Conservation (phyloP, 2,888 invertebrate species). For the Hoplodrina ambigua region DNA sequence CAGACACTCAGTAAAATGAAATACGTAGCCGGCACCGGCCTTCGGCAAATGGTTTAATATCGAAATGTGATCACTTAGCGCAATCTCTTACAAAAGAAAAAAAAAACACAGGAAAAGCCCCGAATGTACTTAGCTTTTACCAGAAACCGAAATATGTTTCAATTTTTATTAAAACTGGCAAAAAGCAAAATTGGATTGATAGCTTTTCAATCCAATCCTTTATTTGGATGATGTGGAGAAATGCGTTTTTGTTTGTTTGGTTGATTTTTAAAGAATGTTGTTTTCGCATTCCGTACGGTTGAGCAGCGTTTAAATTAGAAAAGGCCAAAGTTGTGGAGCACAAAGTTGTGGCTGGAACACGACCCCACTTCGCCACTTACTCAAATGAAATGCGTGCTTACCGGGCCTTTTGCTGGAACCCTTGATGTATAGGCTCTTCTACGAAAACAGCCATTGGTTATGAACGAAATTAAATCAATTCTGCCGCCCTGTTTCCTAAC, state of each 20-base stretch:
- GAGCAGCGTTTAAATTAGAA: conserved; percentile 64
- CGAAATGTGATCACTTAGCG: conserved; percentile 91
- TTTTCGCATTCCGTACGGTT: conserved; percentile 56
- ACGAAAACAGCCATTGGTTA: conserved; percentile 64
- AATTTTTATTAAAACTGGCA: conserved; percentile 83
- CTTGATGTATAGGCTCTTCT: conserved; percentile 64
- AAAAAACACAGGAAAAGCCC: conserved; percentile 83
- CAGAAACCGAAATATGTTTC: conserved; percentile 86
- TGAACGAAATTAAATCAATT: conserved; percentile 64
- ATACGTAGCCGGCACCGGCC: conserved; percentile 89
- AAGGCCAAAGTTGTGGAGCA: conserved; percentile 65
- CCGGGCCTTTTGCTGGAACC: conserved; percentile 65
- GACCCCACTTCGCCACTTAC: conserved; percentile 69
- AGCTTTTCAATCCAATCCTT: conserved; percentile 76
- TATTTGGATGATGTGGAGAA: conserved; percentile 70
- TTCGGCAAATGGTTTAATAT: conserved; percentile 90
- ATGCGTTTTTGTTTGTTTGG: conserved; percentile 59
- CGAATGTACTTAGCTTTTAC: conserved; percentile 87
- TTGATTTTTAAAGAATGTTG: conserved; percentile 57
- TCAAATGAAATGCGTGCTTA: conserved; percentile 75
- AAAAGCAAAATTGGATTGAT: conserved; percentile 81
- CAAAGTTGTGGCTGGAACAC: conserved; percentile 65
- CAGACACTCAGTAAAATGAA: conserved; percentile 90
- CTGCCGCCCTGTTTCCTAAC: conserved; percentile 47
- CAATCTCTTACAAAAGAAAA: conserved; percentile 90